Percentiles rank a stretch among this genome's conserved stretches.
phyloP scores from a whole-genome alignment of 2,797 vertebrate species.

The Hipposideros larvatus region DNA sequence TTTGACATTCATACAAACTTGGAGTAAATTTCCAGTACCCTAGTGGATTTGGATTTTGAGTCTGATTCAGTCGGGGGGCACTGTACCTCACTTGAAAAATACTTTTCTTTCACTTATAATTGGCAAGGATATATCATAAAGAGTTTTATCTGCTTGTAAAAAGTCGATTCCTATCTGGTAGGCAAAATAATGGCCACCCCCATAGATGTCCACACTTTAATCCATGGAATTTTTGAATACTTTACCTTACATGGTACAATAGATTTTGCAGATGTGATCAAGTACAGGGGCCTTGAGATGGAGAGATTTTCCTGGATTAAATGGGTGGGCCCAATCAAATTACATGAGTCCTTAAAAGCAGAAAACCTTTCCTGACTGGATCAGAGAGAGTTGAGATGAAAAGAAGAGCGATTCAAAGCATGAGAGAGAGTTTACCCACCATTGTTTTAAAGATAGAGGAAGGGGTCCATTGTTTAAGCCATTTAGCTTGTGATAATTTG shows the following conservation, averaged over 20 bases:
- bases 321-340: background rate
- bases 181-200: background rate
- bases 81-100: background rate
- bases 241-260: background rate
- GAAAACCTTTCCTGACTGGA: background rate
- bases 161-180: background rate
- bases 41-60: background rate
- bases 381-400: background rate
- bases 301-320: background rate
- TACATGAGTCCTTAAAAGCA: background rate
- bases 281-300: background rate
- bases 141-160: background rate
- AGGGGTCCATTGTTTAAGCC: background rate
- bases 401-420: background rate
- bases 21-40: background rate
- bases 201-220: background rate
- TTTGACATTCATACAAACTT: background rate
- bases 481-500: background rate
- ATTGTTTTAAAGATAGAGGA: background rate
- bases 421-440: background rate
- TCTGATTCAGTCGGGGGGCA: background rate
- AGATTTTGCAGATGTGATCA: background rate
- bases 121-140: background rate
- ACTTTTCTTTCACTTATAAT: slow-evolving; percentile 39
- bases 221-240: background rate